These are phyloP conservation scores for Antechinus flavipes DNA, from an alignment of 2,113 vertebrate genomes.

Conservation along the genomic window DNA sequence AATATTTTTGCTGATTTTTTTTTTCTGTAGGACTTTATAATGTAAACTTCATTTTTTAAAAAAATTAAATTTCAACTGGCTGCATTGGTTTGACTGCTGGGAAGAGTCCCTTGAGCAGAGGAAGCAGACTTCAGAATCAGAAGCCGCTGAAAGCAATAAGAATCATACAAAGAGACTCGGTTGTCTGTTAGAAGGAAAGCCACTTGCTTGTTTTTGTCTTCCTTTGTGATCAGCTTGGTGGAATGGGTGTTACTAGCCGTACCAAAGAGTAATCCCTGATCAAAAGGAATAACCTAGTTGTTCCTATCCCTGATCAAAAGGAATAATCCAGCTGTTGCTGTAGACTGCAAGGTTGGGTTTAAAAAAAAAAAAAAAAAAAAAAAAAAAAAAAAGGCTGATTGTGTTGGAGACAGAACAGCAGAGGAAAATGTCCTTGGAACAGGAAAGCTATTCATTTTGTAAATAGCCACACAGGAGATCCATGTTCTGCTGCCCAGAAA, in stretches of 20 bases:
- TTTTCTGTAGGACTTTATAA: slow-evolving; percentile 71
- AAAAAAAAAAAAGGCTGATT: slow-evolving; percentile 45
- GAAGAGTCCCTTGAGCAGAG: slow-evolving; percentile 75
- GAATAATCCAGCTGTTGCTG: not conserved
- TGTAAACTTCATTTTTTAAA: slow-evolving; percentile 72
- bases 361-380: too few relatives aligned
- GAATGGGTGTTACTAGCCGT: slow-evolving; percentile 68
- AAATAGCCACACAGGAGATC: slow-evolving; percentile 65
- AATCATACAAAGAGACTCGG: slow-evolving; percentile 77
- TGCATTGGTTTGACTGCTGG: slow-evolving; percentile 79
- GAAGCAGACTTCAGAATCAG: slow-evolving; percentile 75
- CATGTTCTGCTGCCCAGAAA: slow-evolving; percentile 20
- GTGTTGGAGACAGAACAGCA: slow-evolving; percentile 53
- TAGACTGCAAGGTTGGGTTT: slow-evolving; percentile 16
- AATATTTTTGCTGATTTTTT: slow-evolving; percentile 73
- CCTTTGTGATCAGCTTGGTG: slow-evolving; percentile 64
- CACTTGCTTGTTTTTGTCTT: slow-evolving; percentile 50
- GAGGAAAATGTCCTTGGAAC: slow-evolving; percentile 56
- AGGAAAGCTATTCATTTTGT: slow-evolving; percentile 72
- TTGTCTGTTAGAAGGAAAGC: slow-evolving; percentile 72
- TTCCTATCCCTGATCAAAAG: slow-evolving; percentile 55
- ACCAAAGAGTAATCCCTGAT: slow-evolving; percentile 65
- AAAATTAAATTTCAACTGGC: slow-evolving; percentile 81
- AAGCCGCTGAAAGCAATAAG: slow-evolving; percentile 61
- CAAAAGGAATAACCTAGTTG: slow-evolving; percentile 62